phyloP scores from a whole-genome alignment of 1,140 invertebrate genomes.

The Pseudoatta argentina region DNA sequence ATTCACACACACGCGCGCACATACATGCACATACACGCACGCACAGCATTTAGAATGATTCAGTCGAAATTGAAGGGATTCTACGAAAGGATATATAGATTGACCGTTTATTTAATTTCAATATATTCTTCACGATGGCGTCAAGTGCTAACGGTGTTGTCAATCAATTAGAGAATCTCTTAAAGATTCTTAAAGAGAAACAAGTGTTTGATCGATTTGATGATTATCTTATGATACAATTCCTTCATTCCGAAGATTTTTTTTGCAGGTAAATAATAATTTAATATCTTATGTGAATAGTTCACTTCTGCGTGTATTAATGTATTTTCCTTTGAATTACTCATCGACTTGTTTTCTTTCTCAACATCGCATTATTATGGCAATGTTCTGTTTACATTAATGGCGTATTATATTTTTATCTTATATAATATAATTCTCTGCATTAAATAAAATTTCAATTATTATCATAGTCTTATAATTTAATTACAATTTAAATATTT shows the following conservation, averaged over 20 bases:
- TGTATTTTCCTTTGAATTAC: background rate
- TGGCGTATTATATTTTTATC: no score
- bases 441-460: no score
- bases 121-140: constrained; percentile 3
- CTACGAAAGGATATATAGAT: background rate
- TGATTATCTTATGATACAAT: constrained; percentile 73
- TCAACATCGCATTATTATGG: background rate
- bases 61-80: background rate
- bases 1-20: no score
- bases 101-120: background rate
- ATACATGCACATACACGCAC: no score
- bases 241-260: constrained; percentile 80
- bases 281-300: background rate
- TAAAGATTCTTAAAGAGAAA: constrained; percentile 81
- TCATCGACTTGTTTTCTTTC: background rate
- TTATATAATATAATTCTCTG: no score
- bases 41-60: background rate
- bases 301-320: background rate
- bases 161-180: constrained; percentile 73
- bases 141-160: background rate
- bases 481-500: no score
- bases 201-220: constrained; percentile 75
- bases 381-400: background rate
- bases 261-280: constrained; percentile 78
- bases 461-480: no score